phyloP scores from a whole-genome alignment of 92 coral and sea anemone species.

The Chrysogorgia sp. region DNA sequence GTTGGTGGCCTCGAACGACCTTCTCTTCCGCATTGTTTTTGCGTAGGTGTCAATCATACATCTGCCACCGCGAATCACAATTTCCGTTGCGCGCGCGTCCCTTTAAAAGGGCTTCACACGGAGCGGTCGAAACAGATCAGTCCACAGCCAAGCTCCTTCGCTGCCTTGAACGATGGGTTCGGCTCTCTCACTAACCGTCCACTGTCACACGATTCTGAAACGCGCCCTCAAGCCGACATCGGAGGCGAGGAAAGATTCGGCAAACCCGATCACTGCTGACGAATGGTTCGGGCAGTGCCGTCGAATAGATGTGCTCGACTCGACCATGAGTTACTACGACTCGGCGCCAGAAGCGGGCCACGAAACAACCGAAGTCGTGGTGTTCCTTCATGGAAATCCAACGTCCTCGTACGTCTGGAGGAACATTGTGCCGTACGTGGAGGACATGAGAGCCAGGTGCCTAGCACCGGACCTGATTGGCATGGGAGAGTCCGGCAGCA shows the following conservation, averaged over 20 bases:
- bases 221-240: not conserved
- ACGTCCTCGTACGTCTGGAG: slow-evolving; percentile 53
- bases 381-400: slow-evolving; percentile 56
- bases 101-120: slow-evolving; percentile 17
- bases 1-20: slow-evolving; percentile 38
- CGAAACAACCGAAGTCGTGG: slow-evolving; percentile 10
- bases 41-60: slow-evolving; percentile 5
- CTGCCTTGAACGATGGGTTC: slow-evolving; percentile 14
- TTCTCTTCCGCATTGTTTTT: slow-evolving; percentile 12
- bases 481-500: slow-evolving; percentile 46
- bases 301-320: slow-evolving; percentile 20
- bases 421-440: slow-evolving; percentile 30
- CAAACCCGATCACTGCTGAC: slow-evolving; percentile 8
- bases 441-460: slow-evolving; percentile 9
- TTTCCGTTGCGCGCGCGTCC: slow-evolving; percentile 32
- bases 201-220: slow-evolving; percentile 29
- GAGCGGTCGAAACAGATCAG: too few species aligned
- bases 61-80: slow-evolving; percentile 24
- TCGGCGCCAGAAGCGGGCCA: slow-evolving; percentile 14
- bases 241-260: not conserved
- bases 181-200: slow-evolving; percentile 10
- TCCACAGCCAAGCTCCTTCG: not conserved
- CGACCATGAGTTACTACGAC: slow-evolving; percentile 33
- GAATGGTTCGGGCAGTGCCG: slow-evolving; percentile 33
- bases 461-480: slow-evolving; percentile 50